Percentiles rank a stretch among this genome's conserved stretches.
Conservation (phyloP, 2,888 invertebrate species). For the Azorinus chamasolen region DNA sequence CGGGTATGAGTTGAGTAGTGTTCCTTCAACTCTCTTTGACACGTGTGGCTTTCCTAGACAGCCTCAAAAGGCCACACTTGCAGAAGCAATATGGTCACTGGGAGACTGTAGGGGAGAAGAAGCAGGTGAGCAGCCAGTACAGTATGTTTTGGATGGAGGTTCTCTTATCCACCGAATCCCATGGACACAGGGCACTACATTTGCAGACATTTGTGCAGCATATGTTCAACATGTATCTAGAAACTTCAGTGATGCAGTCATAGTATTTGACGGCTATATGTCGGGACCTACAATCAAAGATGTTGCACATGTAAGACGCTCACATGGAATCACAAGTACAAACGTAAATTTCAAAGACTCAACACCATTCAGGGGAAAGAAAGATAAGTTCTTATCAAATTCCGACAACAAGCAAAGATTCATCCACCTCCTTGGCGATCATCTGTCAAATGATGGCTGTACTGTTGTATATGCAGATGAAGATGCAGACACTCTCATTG, state of each 20-base stretch:
- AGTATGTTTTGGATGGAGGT: slow-evolving; percentile 56
- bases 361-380: slow-evolving; percentile 10
- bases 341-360: neutral
- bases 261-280: slow-evolving; percentile 13
- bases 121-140: neutral
- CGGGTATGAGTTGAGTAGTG: slow-evolving; percentile 29
- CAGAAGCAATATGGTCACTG: slow-evolving; percentile 40
- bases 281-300: slow-evolving; percentile 47
- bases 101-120: slow-evolving; percentile 19
- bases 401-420: slow-evolving; percentile 17
- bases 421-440: slow-evolving; percentile 10
- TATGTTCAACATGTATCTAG: slow-evolving; percentile 23
- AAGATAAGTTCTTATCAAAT: neutral
- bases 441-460: neutral
- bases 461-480: slow-evolving; percentile 51
- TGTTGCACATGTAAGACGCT: slow-evolving; percentile 39
- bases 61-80: slow-evolving; percentile 42
- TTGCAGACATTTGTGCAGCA: slow-evolving; percentile 19
- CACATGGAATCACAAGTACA: slow-evolving; percentile 7
- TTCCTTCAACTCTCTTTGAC: slow-evolving; percentile 57
- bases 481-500: slow-evolving; percentile 72
- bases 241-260: slow-evolving; percentile 1
- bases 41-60: slow-evolving; percentile 15
- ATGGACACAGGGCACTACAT: slow-evolving; percentile 44
- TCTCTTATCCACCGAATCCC: slow-evolving; percentile 47